Evolutionary conservation across 1,140 invertebrate species (phyloP).

Genomic region (Manduca sexta): DNA sequence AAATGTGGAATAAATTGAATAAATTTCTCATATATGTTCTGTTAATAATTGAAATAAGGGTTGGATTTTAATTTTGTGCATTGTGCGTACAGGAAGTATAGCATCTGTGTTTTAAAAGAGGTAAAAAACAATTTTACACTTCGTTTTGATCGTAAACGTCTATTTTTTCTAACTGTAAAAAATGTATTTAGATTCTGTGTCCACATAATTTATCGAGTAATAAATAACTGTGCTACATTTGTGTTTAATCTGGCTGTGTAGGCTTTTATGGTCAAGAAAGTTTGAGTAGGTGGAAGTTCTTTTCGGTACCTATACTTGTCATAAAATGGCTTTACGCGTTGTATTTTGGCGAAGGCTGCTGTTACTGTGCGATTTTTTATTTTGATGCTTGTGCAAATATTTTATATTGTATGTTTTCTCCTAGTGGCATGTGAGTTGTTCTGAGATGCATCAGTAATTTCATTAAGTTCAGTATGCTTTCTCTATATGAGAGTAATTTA

Average conservation of each 20-base stretch:
- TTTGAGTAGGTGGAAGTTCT: constrained; percentile 41
- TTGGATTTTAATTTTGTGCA: constrained; percentile 21
- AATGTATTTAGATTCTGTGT: constrained; percentile 13
- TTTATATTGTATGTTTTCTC: too few species aligned
- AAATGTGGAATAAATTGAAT: constrained; percentile 38
- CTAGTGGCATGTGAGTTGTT: too few species aligned
- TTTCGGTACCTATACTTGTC: constrained; percentile 11
- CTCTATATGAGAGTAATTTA: too few species aligned
- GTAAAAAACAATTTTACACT: constrained; percentile 18
- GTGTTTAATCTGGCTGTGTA: constrained; percentile 1
- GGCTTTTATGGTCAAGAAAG: constrained; percentile 20
- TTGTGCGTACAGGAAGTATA: neutral
- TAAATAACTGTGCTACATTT: constrained; percentile 6
- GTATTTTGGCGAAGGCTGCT: neutral
- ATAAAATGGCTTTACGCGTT: constrained; percentile 14
- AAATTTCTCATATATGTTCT: constrained; percentile 27
- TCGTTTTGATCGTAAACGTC: constrained; percentile 7
- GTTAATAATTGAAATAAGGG: constrained; percentile 35
- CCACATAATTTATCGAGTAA: constrained; percentile 8
- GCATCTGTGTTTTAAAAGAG: constrained; percentile 3
- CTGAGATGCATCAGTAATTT: too few species aligned
- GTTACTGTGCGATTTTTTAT: too few species aligned
- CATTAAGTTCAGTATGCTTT: too few species aligned
- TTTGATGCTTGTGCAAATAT: too few species aligned
- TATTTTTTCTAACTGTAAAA: constrained; percentile 35